Conservation (phyloP, 2,888 invertebrate species). For the Campoletis raptor region DNA sequence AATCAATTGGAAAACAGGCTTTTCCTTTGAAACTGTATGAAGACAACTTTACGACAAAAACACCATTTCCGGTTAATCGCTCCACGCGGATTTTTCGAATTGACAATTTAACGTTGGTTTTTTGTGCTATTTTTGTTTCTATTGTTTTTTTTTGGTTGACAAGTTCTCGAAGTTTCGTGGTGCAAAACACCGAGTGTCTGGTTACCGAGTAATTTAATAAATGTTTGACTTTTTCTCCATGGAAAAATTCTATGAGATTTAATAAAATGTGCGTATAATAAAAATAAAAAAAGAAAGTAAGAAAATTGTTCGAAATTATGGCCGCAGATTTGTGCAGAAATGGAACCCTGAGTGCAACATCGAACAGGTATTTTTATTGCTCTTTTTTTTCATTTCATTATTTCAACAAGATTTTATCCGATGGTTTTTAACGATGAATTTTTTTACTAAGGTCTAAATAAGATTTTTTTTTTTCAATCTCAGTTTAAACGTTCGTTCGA, state of each 20-base stretch:
- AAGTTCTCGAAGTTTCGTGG: neutral
- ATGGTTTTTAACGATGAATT: neutral
- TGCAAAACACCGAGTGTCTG: neutral
- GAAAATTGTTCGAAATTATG: constrained; percentile 72
- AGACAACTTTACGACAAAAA: neutral
- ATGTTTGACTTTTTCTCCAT: constrained; percentile 1
- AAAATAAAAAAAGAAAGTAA: constrained; percentile 33
- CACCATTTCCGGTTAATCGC: neutral
- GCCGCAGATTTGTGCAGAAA: constrained; percentile 82
- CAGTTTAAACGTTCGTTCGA: neutral
- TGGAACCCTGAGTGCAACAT: constrained; percentile 78
- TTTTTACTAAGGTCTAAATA: neutral
- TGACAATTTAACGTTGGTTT: neutral
- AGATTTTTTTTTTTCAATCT: neutral
- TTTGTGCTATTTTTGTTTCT: neutral
- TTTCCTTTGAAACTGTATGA: neutral
- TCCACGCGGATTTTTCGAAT: neutral
- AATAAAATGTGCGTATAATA: constrained; percentile 61
- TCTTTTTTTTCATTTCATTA: neutral
- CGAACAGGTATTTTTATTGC: constrained; percentile 76
- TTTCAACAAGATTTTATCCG: neutral
- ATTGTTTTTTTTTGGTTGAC: neutral
- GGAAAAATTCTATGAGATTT: constrained; percentile 44
- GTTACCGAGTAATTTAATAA: neutral
- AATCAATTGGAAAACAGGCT: neutral